Conservation (phyloP, 2,888 invertebrate genomes). For the Terebella lapidaria region DNA sequence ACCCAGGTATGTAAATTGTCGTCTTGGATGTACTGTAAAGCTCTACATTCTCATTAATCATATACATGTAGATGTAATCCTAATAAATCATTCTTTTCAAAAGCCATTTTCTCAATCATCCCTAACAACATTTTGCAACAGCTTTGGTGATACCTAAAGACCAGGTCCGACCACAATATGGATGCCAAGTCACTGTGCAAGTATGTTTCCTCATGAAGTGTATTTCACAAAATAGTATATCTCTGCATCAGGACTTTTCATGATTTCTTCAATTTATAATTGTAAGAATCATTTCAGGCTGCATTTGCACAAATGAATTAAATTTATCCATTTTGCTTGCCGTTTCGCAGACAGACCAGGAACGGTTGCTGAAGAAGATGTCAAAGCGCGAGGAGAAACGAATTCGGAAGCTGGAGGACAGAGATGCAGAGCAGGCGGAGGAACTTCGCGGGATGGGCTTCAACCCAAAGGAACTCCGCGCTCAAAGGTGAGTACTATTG, state of each 20-base stretch:
- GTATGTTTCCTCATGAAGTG: no score
- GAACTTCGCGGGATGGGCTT: conserved; percentile 30
- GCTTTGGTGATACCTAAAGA: conserved; percentile 2
- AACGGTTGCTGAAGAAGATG: conserved; percentile 60
- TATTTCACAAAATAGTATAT: no score
- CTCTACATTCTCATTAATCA: background rate
- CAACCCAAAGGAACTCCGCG: conserved; percentile 39
- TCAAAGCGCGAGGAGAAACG: conserved; percentile 79
- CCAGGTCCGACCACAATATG: conserved; percentile 61
- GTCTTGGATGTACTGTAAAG: background rate
- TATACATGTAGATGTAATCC: background rate
- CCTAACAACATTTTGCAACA: background rate
- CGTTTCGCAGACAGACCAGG: conserved; percentile 68
- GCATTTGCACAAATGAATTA: no score
- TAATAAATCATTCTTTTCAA: background rate
- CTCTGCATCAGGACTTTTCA: no score
- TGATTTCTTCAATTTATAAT: no score
- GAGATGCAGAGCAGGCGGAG: conserved; percentile 27
- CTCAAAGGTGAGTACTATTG: conserved; percentile 41
- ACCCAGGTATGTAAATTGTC: background rate
- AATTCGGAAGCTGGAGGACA: conserved; percentile 23
- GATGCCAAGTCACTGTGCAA: conserved; percentile 71
- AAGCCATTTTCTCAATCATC: background rate
- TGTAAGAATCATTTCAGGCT: no score
- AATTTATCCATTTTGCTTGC: no score